A percentile compares a stretch with the other conserved stretches of the same genome.
These are phyloP conservation scores for Phragmatobia fuliginosa DNA, from an alignment of 2,888 invertebrate genomes.

Conservation along the genomic window DNA sequence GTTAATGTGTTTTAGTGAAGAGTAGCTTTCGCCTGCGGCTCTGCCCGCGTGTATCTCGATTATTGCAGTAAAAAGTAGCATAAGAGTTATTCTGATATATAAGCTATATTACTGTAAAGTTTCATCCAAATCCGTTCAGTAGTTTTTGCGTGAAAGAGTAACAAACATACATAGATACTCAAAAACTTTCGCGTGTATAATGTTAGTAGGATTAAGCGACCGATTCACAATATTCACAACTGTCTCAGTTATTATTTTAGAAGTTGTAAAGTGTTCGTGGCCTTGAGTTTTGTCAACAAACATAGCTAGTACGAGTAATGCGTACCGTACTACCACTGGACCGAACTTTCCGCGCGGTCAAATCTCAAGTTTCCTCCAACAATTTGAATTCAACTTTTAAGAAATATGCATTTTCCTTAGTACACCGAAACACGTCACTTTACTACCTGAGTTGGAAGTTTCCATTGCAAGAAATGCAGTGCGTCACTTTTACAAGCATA, in stretches of 20 bases:
- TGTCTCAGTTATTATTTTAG: constrained; percentile 12
- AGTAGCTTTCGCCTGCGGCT: too few relatives aligned
- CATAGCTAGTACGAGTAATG: neutral
- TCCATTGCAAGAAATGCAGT: neutral
- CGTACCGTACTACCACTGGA: neutral
- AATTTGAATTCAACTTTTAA: neutral
- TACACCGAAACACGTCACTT: neutral
- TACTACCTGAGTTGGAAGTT: neutral
- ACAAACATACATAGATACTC: too few relatives aligned
- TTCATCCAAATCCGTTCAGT: too few relatives aligned
- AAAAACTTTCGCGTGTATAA: too few relatives aligned
- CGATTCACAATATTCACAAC: constrained; percentile 13
- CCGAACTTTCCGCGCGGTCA: constrained; percentile 5
- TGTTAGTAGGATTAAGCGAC: constrained; percentile 25
- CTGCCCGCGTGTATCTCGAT: too few relatives aligned
- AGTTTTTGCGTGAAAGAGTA: too few relatives aligned
- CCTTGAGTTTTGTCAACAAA: constrained; percentile 21
- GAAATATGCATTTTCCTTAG: neutral
- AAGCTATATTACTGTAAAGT: too few relatives aligned
- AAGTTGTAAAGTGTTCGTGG: constrained; percentile 14
- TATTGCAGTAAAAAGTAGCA: too few relatives aligned
- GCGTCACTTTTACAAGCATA: neutral
- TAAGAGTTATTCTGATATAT: too few relatives aligned
- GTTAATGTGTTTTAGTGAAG: neutral
- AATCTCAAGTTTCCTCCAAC: neutral